Base-by-base conservation (phyloP, 2,113 vertebrate species). In the Sphaerodactylus townsendi region DNA sequence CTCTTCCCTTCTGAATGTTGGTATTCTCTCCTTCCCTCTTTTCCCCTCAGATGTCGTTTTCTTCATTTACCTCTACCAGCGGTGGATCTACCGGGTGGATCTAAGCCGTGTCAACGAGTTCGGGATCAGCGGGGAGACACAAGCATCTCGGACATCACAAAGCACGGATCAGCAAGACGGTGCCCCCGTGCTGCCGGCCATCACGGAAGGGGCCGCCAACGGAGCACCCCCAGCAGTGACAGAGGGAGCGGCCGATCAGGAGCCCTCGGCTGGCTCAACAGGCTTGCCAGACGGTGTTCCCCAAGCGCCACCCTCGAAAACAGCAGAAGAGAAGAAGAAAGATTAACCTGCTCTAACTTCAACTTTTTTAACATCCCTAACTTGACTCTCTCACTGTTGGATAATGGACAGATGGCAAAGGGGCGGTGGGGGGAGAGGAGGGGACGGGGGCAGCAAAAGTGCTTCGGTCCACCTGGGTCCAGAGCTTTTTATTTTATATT, bases 21-120 rank as follows among this genome's bases (percentile, higher is more conserved):
- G 59, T 28, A 25, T 28, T 62, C 25, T 28, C 59, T 62, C 56
- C 56, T 59, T 59, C 56, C 21, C 56, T 59, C 23, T 59, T 59
- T 25, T 62, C 21, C 41, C 35, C 1, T 4, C 93, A 99, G 98
- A 98, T 35, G 98, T 99, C 25, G 98, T 99, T 17, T 99, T 99
- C 95, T 98, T 98, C 95, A 96, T 98, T 91, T 98, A 98, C 94
- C 96, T 99, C 94, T 98, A 98, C 89, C 98, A 99, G 90, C 97
- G 98, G 88, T 99, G 98, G 98, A 98, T 98, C 93, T 98, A 98
- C 91, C 94, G 98, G 75, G 98, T 98, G 14, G 98, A 98, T 93
- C 98, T 96, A 77, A 98, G 97, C 28, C 95, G 98, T 8, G 90
- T 98, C 87, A 98, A 99, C 0, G 98, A 99, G 90, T 99, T 98